phyloP scores from a whole-genome alignment of 2,113 vertebrate genomes.

The Melospiza georgiana region DNA sequence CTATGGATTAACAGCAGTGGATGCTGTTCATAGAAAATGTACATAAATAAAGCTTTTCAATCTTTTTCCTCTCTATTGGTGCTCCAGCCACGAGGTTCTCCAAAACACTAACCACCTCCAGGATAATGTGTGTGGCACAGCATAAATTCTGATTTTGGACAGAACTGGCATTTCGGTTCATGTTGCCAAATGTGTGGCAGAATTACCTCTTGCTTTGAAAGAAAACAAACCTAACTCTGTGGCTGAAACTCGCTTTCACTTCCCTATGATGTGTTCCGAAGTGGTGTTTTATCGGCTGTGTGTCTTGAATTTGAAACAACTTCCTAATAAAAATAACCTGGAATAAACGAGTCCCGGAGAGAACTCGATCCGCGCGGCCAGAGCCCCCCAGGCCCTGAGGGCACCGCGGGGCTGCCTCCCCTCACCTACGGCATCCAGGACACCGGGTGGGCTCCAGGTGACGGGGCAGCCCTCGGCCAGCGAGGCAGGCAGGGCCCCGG shows the following conservation, averaged over 20 bases:
- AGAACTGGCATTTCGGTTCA: background rate
- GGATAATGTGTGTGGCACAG: background rate
- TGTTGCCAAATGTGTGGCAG: background rate
- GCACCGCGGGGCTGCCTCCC: background rate
- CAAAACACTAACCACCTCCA: background rate
- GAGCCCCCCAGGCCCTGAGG: background rate
- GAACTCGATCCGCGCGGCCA: background rate
- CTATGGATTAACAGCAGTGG: background rate
- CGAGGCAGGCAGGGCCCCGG: background rate
- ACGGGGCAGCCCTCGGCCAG: background rate
- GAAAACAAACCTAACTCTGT: background rate
- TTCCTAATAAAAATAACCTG: constrained; percentile 64
- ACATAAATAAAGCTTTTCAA: background rate
- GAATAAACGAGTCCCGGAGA: background rate
- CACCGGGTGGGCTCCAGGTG: background rate
- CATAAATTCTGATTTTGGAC: background rate
- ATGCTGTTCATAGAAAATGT: background rate
- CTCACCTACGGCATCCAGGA: background rate
- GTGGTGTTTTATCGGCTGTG: background rate
- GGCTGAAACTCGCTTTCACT: background rate
- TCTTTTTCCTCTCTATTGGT: constrained; percentile 11
- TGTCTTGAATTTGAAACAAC: constrained; percentile 1
- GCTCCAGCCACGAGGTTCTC: background rate
- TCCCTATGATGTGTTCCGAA: background rate
- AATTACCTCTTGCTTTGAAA: background rate